These are phyloP conservation scores for Gnathonemus echidnorhynchus DNA, from an alignment of 2,113 vertebrate species.

Conservation along the genomic window DNA sequence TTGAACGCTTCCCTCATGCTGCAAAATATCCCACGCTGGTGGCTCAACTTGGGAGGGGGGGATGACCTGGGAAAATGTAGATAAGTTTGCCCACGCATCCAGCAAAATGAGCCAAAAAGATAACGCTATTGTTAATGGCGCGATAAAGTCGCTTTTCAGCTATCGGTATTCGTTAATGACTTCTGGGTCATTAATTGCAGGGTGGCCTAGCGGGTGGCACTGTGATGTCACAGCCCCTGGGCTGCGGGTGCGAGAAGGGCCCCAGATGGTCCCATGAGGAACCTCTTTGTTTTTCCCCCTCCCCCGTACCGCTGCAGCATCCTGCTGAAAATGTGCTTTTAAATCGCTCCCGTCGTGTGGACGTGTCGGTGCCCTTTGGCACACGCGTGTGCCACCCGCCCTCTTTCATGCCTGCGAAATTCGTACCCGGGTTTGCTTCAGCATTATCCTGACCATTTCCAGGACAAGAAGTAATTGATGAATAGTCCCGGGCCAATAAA, in stretches of 20 bases:
- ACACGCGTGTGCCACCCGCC: too few relatives aligned
- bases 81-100: constrained; percentile 74
- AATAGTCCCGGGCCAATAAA: background rate
- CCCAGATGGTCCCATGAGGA: background rate
- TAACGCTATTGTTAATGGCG: background rate
- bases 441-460: background rate
- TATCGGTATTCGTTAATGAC: background rate
- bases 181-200: background rate
- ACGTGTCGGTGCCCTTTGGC: background rate
- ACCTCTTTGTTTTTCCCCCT: background rate
- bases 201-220: background rate
- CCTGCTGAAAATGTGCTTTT: background rate
- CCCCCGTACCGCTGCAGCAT: background rate
- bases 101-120: constrained; percentile 36
- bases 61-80: constrained; percentile 75
- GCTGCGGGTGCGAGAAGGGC: background rate
- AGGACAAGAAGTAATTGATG: background rate
- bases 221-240: background rate
- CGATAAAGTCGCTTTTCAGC: background rate
- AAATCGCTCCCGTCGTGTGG: background rate
- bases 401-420: background rate
- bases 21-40: constrained; percentile 70
- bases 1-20: constrained; percentile 85
- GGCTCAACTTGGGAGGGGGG: constrained; percentile 71
- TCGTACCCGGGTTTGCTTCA: background rate